Evolutionary conservation across 92 coral and sea anemone species (phyloP), one percentile per base, ranked within the genome.

Genomic region (Porites cylindrica): DNA sequence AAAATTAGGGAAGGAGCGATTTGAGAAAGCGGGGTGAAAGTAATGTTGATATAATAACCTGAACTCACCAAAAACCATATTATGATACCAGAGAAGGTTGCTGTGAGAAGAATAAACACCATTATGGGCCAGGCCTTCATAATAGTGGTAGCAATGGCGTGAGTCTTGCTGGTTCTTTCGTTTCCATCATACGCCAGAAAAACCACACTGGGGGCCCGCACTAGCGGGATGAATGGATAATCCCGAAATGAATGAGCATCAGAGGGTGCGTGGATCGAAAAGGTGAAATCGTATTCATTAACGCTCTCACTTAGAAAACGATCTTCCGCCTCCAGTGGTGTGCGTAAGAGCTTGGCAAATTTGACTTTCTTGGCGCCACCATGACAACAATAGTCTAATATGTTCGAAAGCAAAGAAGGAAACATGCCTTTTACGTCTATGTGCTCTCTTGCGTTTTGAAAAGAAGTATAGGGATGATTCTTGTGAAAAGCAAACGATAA

Each of bases 41-140:
- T 56, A 0, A 56, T 0, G 4, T 14, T 56, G 2, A 10, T 14
- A 10, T 10, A n/a, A 9, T 10, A n/a, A 9, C 16, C 14, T 59
- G 2, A 0, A 88, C 93, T 89, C 69, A 91, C 94, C 86, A 91
- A 79, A 63, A 80, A 85, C 95, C 95, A 92, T 21, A 92, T 78
- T 12, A 92, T 72, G 66, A 92, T 92, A 10, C 95, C 91, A 19
- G 95, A 86, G 17, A 84, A 85, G 8, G 87, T 67, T 0, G 95
- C 95, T 11, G 88, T 63, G 4, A 92, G 92, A 16, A 92, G 63
- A 54, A 92, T 85, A 32, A 92, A 92, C 61, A 92, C 84, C 86
- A 89, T 82, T 66, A 92, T 76, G 12, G 95, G 95, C 92, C 92
- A 92, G 50, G 87, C 86, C 70, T 72, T 66, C 52, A 83, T 65